A percentile compares a stretch with the other conserved stretches of the same genome.
phyloP scores from a whole-genome alignment of 64 coral and sea anemone species.

The Dendrophyllia cribrosa region DNA sequence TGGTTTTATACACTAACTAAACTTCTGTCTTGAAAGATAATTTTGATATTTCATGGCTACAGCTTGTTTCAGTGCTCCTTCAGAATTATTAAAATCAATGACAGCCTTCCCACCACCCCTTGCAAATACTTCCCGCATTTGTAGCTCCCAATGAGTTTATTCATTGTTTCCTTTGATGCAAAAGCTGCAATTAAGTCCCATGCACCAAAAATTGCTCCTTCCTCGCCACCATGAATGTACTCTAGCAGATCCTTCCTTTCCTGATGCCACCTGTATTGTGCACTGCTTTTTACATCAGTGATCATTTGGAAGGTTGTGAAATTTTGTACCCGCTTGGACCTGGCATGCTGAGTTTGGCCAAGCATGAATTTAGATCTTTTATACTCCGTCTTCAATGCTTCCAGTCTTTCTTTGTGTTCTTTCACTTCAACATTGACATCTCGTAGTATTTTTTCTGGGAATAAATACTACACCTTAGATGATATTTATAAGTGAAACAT shows the following conservation, averaged over 20 bases:
- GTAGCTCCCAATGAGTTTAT: not conserved
- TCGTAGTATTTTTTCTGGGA: not conserved
- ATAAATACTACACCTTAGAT: no score
- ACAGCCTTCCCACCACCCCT: slow-evolving; percentile 13
- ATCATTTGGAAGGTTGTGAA: no score
- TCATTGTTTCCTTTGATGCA: not conserved
- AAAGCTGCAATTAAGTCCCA: not conserved
- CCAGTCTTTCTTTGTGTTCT: no score
- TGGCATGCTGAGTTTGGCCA: no score
- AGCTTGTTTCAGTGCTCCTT: slow-evolving; percentile 52
- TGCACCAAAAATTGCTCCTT: not conserved
- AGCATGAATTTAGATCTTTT: no score
- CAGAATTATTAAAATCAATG: slow-evolving; percentile 15
- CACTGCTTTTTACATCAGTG: no score
- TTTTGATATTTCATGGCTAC: slow-evolving; percentile 53
- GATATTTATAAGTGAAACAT: no score
- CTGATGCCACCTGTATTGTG: not conserved
- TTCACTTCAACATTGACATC: not conserved
- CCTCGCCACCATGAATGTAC: not conserved
- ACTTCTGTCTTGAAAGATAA: slow-evolving; percentile 51
- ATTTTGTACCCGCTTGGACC: no score
- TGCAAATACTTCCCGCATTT: not conserved
- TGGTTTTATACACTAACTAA: slow-evolving; percentile 44
- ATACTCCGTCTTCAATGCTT: no score
- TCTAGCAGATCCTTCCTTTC: not conserved